Conservation (phyloP, 2,888 invertebrate genomes). For the Cheilosia variabilis region DNA sequence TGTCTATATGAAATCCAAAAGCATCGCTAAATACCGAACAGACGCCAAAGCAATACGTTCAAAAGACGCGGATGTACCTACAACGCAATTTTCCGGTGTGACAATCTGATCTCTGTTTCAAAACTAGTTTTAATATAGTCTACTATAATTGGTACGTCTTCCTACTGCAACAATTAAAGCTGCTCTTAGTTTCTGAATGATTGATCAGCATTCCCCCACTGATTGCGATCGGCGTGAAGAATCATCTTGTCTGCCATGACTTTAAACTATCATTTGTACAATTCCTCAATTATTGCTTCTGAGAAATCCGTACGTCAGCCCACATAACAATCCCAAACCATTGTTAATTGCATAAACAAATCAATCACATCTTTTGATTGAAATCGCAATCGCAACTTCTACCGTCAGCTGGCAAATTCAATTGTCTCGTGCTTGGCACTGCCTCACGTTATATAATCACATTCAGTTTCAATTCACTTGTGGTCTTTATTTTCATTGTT, state of each 20-base stretch:
- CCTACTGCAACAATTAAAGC: too few species aligned
- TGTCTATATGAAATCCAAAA: too few species aligned
- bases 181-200: too few species aligned
- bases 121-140: too few species aligned
- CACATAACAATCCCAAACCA: neutral
- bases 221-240: neutral
- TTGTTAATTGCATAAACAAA: constrained; percentile 35
- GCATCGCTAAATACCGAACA: too few species aligned
- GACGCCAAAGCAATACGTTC: too few species aligned
- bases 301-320: neutral
- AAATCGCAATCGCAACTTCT: neutral
- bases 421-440: constrained; percentile 28
- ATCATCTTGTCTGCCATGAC: neutral
- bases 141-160: too few species aligned
- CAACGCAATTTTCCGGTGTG: too few species aligned
- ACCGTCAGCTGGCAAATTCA: constrained; percentile 16
- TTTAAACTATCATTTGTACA: too few species aligned
- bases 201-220: too few species aligned
- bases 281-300: neutral
- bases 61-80: too few species aligned
- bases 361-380: constrained; percentile 33
- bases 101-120: too few species aligned
- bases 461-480: constrained; percentile 46
- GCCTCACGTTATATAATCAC: constrained; percentile 19
- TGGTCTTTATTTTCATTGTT: constrained; percentile 50